Conservation (phyloP, 2,797 vertebrate genomes). For the Pipistrellus pipistrellus region DNA sequence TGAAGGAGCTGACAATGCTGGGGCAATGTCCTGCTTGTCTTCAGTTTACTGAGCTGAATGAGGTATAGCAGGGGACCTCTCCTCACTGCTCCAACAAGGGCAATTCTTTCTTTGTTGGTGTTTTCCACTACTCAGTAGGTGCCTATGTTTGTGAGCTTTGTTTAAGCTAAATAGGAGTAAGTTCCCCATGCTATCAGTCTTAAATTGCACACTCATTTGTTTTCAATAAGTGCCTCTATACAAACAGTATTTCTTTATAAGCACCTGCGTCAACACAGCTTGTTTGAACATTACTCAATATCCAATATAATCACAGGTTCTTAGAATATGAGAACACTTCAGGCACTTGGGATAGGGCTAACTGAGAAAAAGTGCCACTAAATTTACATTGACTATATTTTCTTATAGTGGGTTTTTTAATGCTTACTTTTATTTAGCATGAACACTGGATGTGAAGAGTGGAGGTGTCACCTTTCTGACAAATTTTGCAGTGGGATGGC, state of each 20-base stretch:
- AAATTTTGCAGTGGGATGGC: not conserved
- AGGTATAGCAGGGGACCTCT: not conserved
- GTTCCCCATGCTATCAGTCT: not conserved
- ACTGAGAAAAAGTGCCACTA: not conserved
- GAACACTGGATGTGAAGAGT: not conserved
- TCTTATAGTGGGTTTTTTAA: not conserved
- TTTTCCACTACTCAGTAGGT: not conserved
- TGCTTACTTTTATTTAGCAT: not conserved
- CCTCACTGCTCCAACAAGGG: not conserved
- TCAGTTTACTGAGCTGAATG: not conserved
- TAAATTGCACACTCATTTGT: not conserved
- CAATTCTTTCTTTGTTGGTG: not conserved
- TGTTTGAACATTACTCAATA: constrained; percentile 14
- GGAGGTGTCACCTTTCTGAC: not conserved
- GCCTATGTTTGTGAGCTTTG: not conserved
- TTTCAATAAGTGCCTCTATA: not conserved
- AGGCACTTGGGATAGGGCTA: not conserved
- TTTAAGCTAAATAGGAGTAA: not conserved
- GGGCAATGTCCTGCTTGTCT: not conserved
- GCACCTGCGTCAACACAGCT: not conserved
- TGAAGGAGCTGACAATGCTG: not conserved
- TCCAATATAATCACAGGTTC: not conserved
- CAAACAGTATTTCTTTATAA: not conserved
- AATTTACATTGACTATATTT: not conserved
- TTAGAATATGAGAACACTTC: not conserved